Conservation (phyloP, 2,888 invertebrate species). For the Amphipyra berbera region DNA sequence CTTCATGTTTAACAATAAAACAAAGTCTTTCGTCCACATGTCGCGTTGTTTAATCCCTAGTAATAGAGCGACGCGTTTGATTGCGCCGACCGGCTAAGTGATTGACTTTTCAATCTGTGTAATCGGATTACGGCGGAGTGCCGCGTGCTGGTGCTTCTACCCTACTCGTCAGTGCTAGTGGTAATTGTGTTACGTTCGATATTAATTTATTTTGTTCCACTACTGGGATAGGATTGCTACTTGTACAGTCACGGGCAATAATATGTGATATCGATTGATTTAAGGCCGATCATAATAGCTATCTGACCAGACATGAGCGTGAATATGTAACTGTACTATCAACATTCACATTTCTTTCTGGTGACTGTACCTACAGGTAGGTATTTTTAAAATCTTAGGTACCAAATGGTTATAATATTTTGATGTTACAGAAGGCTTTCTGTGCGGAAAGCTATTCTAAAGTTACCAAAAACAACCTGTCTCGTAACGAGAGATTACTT, state of each 20-base stretch:
- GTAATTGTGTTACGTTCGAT: slow-evolving; percentile 51
- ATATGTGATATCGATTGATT: slow-evolving; percentile 2
- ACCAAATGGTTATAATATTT: too few relatives aligned
- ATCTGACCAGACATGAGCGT: not conserved
- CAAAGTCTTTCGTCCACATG: slow-evolving; percentile 73
- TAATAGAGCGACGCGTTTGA: slow-evolving; percentile 81
- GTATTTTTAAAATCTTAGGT: too few relatives aligned
- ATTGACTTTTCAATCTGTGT: slow-evolving; percentile 89
- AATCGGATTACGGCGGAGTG: slow-evolving; percentile 76
- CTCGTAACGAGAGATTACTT: too few relatives aligned
- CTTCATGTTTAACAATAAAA: slow-evolving; percentile 60
- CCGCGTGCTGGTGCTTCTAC: slow-evolving; percentile 69
- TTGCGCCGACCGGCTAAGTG: slow-evolving; percentile 81
- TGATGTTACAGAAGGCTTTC: too few relatives aligned
- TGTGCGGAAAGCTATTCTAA: too few relatives aligned
- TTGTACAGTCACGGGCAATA: slow-evolving; percentile 14
- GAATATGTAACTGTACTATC: too few relatives aligned
- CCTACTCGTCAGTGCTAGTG: slow-evolving; percentile 60
- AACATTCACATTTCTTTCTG: too few relatives aligned
- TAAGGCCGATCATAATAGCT: not conserved
- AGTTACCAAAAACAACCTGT: too few relatives aligned
- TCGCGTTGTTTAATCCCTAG: slow-evolving; percentile 73
- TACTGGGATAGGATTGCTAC: slow-evolving; percentile 17
- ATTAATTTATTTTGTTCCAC: slow-evolving; percentile 55
- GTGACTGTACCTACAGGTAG: too few relatives aligned